Percentiles rank a stretch among this genome's conserved stretches.
Evolutionary conservation across 2,113 vertebrate species (phyloP).

Genomic region (Scopus umbretta): DNA sequence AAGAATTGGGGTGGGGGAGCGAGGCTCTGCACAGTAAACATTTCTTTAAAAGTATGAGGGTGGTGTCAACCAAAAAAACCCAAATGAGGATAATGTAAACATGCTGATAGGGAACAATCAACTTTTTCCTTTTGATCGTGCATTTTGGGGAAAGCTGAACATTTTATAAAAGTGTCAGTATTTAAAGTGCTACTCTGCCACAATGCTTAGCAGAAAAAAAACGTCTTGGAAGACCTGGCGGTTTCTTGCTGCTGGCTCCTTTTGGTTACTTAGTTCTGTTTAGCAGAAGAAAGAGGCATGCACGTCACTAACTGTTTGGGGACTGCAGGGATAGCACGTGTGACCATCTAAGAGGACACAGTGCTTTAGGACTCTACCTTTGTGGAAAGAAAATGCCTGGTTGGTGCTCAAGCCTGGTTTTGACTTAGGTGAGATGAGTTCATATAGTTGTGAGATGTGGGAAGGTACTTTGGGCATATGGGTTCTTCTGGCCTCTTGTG

Average conservation of each 20-base stretch:
- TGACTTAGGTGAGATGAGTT: not conserved
- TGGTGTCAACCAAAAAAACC: not conserved
- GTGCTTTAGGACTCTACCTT: not conserved
- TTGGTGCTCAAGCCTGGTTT: not conserved
- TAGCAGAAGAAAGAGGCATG: not conserved
- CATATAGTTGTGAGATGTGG: not conserved
- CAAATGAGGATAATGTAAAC: not conserved
- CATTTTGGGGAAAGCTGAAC: not conserved
- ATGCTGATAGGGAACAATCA: not conserved
- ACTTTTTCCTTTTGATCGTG: not conserved
- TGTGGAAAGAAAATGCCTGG: not conserved
- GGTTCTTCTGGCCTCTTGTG: not conserved
- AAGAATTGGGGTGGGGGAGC: not conserved
- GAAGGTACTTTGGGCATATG: not conserved
- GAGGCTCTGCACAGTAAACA: not conserved
- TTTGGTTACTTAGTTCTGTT: not conserved
- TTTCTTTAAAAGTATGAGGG: not conserved
- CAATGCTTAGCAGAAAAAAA: not conserved
- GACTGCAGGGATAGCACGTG: rapidly evolving
- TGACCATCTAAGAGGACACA: not conserved
- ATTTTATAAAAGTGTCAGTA: not conserved
- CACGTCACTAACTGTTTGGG: not conserved
- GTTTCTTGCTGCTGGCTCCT: not conserved
- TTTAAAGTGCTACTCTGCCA: not conserved
- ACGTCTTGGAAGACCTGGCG: not conserved